phyloP scores from a whole-genome alignment of 2,113 vertebrate species.

The Pagrus major region DNA sequence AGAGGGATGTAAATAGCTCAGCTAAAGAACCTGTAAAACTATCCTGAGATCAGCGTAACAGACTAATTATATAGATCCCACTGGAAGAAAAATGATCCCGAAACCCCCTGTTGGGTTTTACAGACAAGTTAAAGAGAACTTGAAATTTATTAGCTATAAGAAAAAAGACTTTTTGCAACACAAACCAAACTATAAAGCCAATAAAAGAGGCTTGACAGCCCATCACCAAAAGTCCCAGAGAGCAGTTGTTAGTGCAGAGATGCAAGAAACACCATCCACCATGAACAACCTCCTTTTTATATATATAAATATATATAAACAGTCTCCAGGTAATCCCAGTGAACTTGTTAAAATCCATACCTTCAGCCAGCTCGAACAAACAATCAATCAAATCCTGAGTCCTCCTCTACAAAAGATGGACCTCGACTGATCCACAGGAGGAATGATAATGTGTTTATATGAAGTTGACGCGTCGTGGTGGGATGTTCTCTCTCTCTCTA shows the following conservation, averaged over 20 bases:
- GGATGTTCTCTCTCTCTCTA: constrained; percentile 73
- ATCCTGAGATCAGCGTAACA: constrained; percentile 60
- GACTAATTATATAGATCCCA: constrained; percentile 53
- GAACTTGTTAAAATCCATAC: constrained; percentile 52
- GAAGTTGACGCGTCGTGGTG: constrained; percentile 55
- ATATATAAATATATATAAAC: background rate
- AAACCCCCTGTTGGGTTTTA: constrained; percentile 16
- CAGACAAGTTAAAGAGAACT: constrained; percentile 5
- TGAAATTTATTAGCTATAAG: too few relatives aligned
- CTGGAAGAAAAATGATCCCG: constrained; percentile 41
- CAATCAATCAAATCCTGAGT: constrained; percentile 36
- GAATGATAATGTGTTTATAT: constrained; percentile 30
- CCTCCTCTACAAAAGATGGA: constrained; percentile 43
- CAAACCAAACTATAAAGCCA: background rate
- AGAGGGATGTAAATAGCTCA: constrained; percentile 78
- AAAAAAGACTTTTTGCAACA: too few relatives aligned
- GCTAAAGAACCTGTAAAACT: constrained; percentile 71
- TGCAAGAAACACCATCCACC: constrained; percentile 40
- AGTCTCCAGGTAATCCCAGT: constrained; percentile 4
- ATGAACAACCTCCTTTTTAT: constrained; percentile 19
- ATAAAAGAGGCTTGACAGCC: constrained; percentile 35
- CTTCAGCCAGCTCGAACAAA: constrained; percentile 48
- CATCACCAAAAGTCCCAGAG: constrained; percentile 65
- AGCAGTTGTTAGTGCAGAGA: constrained; percentile 52
- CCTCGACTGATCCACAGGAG: constrained; percentile 27